Percentiles rank a stretch among this genome's conserved stretches.
Evolutionary conservation across 1,140 invertebrate species (phyloP).

Genomic region (Euura saliciscinereae): DNA sequence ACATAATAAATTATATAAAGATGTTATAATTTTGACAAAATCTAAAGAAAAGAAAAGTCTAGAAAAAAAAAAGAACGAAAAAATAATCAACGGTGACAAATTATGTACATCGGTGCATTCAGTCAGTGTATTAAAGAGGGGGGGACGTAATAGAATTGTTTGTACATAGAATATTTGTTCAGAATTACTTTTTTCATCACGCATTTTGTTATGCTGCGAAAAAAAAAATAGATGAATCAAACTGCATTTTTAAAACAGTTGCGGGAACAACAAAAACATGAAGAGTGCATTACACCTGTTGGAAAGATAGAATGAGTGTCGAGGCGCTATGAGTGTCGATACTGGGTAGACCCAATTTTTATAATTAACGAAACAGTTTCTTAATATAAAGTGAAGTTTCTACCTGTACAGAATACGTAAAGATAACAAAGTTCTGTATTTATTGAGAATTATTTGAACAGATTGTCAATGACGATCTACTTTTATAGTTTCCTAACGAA

Average conservation of each 20-base stretch:
- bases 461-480: background rate
- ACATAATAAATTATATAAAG: conserved; percentile 60
- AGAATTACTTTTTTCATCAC: conserved; percentile 30
- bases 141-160: conserved; percentile 14
- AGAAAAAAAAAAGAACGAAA: background rate
- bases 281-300: conserved; percentile 41
- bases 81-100: conserved; percentile 11
- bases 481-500: no score
- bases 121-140: conserved; percentile 36
- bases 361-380: no score
- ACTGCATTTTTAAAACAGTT: conserved; percentile 55
- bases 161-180: conserved; percentile 6
- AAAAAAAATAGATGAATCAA: conserved; percentile 37
- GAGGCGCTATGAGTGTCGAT: background rate
- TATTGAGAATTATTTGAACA: background rate
- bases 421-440: no score
- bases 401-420: no score
- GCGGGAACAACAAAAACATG: conserved; percentile 45
- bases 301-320: conserved; percentile 18
- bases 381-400: no score
- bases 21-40: conserved; percentile 55
- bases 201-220: no score
- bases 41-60: conserved; percentile 44
- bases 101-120: conserved; percentile 56
- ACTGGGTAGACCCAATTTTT: no score